These are phyloP conservation scores for Vireo altiloquus DNA, from an alignment of 2,113 vertebrate genomes.

Conservation along the genomic window DNA sequence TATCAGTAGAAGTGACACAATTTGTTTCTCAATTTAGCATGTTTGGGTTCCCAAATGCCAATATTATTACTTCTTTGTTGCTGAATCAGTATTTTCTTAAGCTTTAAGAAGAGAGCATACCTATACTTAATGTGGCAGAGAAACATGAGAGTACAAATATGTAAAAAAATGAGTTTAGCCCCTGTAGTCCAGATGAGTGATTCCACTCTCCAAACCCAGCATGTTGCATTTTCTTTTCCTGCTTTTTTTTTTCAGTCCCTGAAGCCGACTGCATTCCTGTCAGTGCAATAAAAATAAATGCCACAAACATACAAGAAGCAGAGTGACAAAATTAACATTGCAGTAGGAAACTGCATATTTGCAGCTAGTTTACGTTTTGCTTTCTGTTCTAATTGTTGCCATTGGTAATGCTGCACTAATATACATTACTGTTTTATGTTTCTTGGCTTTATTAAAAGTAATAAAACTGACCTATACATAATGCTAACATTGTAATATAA, in stretches of 20 bases:
- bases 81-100: slow-evolving; percentile 4
- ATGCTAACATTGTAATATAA: background rate
- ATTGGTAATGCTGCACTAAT: background rate
- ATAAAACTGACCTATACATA: slow-evolving; percentile 36
- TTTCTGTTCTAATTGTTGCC: slow-evolving; percentile 20
- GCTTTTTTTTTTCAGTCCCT: background rate
- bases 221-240: background rate
- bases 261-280: background rate
- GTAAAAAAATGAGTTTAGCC: background rate
- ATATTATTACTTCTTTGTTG: background rate
- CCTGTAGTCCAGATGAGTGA: background rate
- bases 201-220: background rate
- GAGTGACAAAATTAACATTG: slow-evolving; percentile 2
- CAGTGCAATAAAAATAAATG: slow-evolving; percentile 5
- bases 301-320: background rate
- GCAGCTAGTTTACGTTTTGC: background rate
- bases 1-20: background rate
- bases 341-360: background rate
- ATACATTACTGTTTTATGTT: background rate
- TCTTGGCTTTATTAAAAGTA: slow-evolving; percentile 25
- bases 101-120: background rate
- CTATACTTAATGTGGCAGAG: background rate
- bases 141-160: background rate
- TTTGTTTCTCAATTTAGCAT: slow-evolving; percentile 7
- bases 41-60: background rate